Base-by-base conservation (phyloP, 2,797 vertebrate species). In the Lithobates sylvaticus region DNA sequence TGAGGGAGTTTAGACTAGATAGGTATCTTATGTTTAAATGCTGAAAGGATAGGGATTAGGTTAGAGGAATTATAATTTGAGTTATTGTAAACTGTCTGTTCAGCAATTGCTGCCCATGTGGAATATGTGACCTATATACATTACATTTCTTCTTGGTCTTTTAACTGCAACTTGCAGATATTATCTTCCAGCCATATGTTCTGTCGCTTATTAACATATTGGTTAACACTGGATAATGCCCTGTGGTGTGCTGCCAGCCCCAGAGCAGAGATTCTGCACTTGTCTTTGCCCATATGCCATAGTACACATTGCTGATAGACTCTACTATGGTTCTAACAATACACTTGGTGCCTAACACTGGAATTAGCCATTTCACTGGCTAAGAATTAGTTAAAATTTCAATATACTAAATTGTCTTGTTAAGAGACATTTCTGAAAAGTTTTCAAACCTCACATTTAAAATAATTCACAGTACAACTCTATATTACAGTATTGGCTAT, bases 151-250 rank as follows among this genome's bases (percentile, higher is more conserved):
- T 32, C 6, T 47, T 68, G 36, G n/a, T 39, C 27, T 27, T 44
- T 47, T 39, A 44, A 18, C 27, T 67, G 34, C 12, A 8, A 39
- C 58, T 78, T 67, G 2, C 61, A 78, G 39, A 78, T 65, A 78
- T 68, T 58, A 78, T 78, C 77, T 47, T 8, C 6, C 61, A 64
- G 77, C 36, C 64, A 78, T 8, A 68, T 68, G 77, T 18, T 67
- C 8, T 18, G 8, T 27, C 34, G 5, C 61, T 65, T 42, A 78
- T 78, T 29, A 78, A 26, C 77, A 78, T 44, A 68, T 68, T 78
- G 64, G n/a, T 64, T 5, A 65, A 34, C 67, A 39, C 12, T 10
- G 12, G 13, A 34, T 65, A 78, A 65, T 78, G n/a, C 34, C 76
- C 61, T 78, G 77, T 13, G 26, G 77, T 27, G 15, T 27, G 10